These are phyloP conservation scores for Batillaria attramentaria DNA, from an alignment of 1,140 invertebrate species.

Conservation along the genomic window DNA sequence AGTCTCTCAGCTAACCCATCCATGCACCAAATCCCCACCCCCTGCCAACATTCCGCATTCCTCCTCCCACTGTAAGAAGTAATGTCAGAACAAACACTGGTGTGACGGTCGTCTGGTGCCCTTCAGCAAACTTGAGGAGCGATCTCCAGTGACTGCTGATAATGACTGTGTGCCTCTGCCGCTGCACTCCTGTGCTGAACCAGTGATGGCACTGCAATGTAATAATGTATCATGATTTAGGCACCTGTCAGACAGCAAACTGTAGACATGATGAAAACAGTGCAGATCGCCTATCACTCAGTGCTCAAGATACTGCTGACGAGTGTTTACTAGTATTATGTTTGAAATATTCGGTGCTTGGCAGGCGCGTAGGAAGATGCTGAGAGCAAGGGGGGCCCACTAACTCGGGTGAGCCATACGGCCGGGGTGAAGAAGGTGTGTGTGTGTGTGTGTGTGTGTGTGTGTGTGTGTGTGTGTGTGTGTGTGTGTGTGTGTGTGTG, in stretches of 20 bases:
- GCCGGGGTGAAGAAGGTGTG: neutral
- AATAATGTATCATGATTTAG: neutral
- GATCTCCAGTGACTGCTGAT: slow-evolving; percentile 4
- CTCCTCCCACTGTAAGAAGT: too few relatives aligned
- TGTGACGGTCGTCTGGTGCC: neutral
- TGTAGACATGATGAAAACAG: neutral
- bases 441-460: neutral
- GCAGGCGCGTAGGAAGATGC: neutral
- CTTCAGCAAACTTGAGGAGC: slow-evolving; percentile 17
- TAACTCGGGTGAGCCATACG: neutral
- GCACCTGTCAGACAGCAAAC: neutral
- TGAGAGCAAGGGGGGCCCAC: too few relatives aligned
- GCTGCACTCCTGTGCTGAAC: slow-evolving; percentile 32
- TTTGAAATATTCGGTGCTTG: neutral
- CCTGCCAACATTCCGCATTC: too few relatives aligned
- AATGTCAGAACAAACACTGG: neutral
- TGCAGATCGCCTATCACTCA: neutral
- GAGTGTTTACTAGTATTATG: neutral
- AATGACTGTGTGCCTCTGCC: slow-evolving; percentile 11
- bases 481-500: neutral
- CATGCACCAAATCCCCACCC: too few relatives aligned
- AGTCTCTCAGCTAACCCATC: too few relatives aligned
- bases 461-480: neutral
- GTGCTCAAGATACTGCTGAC: neutral
- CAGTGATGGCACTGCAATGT: slow-evolving; percentile 32